Evolutionary conservation across 2,888 invertebrate species (phyloP).

Genomic region (Drosophila leonis): DNA sequence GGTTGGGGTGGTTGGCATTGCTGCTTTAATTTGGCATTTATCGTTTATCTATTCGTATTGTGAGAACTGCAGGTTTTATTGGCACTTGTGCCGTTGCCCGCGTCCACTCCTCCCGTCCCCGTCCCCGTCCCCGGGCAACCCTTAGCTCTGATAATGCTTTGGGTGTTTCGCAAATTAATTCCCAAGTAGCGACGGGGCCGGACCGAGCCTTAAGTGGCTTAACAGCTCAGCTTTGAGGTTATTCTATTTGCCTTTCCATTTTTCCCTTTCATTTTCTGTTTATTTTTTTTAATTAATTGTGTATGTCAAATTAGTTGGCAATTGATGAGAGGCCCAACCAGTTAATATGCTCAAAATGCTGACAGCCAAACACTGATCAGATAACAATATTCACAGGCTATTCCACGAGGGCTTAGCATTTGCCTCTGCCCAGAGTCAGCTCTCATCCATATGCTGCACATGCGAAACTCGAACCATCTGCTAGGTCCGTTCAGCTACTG

Average conservation of each 20-base stretch:
- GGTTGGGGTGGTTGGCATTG: neutral
- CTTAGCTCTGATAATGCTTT: slow-evolving; percentile 37
- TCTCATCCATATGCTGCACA: slow-evolving; percentile 12
- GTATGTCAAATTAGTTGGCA: slow-evolving; percentile 72
- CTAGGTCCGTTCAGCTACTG: neutral
- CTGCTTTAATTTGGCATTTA: slow-evolving; percentile 70
- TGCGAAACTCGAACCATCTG: slow-evolving; percentile 9
- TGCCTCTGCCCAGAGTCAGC: neutral
- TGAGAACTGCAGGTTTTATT: slow-evolving; percentile 48
- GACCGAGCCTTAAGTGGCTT: slow-evolving; percentile 72
- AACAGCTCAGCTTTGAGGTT: slow-evolving; percentile 61
- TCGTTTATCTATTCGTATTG: slow-evolving; percentile 70
- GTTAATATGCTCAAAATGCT: slow-evolving; percentile 19
- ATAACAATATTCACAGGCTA: neutral
- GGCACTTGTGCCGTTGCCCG: slow-evolving; percentile 45
- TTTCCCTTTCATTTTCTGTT: neutral
- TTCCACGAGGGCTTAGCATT: slow-evolving; percentile 4
- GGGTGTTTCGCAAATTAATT: slow-evolving; percentile 71
- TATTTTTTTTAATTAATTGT: slow-evolving; percentile 64
- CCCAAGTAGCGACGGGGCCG: slow-evolving; percentile 52
- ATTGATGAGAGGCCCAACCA: slow-evolving; percentile 42
- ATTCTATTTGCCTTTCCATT: neutral
- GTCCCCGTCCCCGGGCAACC: neutral
- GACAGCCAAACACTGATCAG: slow-evolving; percentile 10
- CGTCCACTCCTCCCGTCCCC: neutral